phyloP scores from a whole-genome alignment of 2,888 invertebrate species.

The Acanthosepion lycidas region DNA sequence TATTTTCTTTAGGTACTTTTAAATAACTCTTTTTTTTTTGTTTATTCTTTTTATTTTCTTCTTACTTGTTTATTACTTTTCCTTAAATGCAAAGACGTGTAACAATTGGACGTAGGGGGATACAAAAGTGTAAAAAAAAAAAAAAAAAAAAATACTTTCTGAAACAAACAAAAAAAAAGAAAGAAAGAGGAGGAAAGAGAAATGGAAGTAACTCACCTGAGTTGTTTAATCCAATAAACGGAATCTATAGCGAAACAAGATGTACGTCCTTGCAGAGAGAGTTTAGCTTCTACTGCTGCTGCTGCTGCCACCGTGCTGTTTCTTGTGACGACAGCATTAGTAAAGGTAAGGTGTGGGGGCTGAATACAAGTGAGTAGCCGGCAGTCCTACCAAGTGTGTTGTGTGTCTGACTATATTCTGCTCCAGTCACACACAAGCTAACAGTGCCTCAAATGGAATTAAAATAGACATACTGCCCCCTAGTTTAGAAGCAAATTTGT shows the following conservation, averaged over 20 bases:
- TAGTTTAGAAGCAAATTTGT: background rate
- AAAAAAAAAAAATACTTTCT: too few species aligned
- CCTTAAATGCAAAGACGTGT: too few species aligned
- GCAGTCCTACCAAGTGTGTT: constrained; percentile 33
- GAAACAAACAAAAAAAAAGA: background rate
- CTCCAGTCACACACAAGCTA: background rate
- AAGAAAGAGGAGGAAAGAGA: background rate
- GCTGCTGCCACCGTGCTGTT: background rate
- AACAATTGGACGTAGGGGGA: background rate
- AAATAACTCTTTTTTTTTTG: background rate
- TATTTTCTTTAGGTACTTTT: background rate
- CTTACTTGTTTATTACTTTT: too few species aligned
- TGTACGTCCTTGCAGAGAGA: constrained; percentile 33
- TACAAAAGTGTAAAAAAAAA: background rate
- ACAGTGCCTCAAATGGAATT: background rate
- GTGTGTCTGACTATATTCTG: constrained; percentile 33
- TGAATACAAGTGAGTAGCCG: constrained; percentile 10
- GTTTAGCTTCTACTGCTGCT: constrained; percentile 33
- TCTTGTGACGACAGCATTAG: constrained; percentile 33
- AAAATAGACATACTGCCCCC: constrained; percentile 12
- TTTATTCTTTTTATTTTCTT: too few species aligned
- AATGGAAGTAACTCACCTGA: background rate
- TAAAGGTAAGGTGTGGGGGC: background rate
- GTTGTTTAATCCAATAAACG: constrained; percentile 33
- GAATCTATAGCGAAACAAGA: background rate